These are phyloP conservation scores for Callithrix jacchus DNA, from an alignment of 2,113 vertebrate genomes.

Conservation along the genomic window DNA sequence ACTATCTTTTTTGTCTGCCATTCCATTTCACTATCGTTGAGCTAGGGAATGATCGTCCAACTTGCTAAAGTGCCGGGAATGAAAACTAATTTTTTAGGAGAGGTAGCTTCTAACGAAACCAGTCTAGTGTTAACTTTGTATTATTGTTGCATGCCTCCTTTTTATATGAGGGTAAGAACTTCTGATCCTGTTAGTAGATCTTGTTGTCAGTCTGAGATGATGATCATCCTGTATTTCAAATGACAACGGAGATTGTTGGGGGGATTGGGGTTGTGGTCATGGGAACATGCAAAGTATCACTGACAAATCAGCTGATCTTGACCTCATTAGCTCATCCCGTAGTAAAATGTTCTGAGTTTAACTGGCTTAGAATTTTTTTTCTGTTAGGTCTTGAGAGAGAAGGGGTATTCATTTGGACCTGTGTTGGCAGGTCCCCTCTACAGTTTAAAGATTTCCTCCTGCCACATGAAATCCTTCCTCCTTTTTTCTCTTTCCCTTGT, in stretches of 20 bases:
- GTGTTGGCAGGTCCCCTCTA: background rate
- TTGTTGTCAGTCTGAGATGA: background rate
- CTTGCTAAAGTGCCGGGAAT: background rate
- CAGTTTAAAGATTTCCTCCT: slow-evolving; percentile 4
- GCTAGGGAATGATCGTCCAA: background rate
- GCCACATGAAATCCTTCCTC: background rate
- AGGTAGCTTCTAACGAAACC: background rate
- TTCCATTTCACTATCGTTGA: background rate
- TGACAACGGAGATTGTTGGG: background rate
- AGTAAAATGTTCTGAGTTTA: slow-evolving; percentile 37
- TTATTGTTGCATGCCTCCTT: background rate
- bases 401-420: background rate
- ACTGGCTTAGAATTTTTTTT: slow-evolving; percentile 23
- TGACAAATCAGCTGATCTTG: slow-evolving; percentile 43
- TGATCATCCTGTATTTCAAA: slow-evolving; percentile 8
- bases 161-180: background rate
- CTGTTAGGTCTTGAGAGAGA: background rate
- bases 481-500: background rate
- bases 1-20: background rate
- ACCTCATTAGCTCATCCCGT: slow-evolving; percentile 17
- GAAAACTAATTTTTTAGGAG: background rate
- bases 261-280: background rate
- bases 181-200: background rate
- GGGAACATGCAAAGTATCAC: background rate
- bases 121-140: background rate